phyloP scores from a whole-genome alignment of 2,797 vertebrate species.

The Glyptemys insculpta region DNA sequence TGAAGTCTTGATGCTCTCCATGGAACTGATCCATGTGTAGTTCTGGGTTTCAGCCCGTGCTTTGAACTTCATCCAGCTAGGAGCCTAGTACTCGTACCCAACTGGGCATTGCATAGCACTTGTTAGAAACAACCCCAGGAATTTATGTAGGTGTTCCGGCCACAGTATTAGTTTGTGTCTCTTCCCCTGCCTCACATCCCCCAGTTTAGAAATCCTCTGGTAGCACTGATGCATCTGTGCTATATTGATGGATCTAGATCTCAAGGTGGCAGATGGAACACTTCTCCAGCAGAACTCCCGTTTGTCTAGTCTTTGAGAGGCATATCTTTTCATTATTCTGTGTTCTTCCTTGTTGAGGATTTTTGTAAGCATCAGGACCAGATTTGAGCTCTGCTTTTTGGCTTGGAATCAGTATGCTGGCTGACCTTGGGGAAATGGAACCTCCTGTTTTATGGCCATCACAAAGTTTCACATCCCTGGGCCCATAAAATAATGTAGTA shows the following conservation, averaged over 20 bases:
- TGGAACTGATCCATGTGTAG: not conserved
- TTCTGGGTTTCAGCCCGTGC: not conserved
- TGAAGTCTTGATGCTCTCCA: not conserved
- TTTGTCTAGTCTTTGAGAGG: not conserved
- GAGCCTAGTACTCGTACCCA: not conserved
- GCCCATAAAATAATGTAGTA: conserved; percentile 36
- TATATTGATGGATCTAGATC: not conserved
- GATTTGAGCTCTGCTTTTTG: not conserved
- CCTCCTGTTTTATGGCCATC: conserved; percentile 9
- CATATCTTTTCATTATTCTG: not conserved
- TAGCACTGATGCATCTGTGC: not conserved
- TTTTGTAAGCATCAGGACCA: not conserved
- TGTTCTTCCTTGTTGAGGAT: not conserved
- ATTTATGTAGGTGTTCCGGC: not conserved
- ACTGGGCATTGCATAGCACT: not conserved
- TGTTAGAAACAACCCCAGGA: not conserved
- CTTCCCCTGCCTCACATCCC: not conserved
- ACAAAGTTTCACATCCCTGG: conserved; percentile 50
- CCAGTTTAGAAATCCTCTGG: not conserved
- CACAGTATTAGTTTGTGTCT: not conserved
- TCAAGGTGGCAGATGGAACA: not conserved
- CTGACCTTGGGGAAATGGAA: not conserved
- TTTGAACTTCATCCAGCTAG: not conserved
- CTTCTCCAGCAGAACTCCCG: not conserved
- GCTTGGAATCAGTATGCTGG: not conserved